Conservation (phyloP, 2,113 vertebrate species). For the Hypomesus transpacificus region DNA sequence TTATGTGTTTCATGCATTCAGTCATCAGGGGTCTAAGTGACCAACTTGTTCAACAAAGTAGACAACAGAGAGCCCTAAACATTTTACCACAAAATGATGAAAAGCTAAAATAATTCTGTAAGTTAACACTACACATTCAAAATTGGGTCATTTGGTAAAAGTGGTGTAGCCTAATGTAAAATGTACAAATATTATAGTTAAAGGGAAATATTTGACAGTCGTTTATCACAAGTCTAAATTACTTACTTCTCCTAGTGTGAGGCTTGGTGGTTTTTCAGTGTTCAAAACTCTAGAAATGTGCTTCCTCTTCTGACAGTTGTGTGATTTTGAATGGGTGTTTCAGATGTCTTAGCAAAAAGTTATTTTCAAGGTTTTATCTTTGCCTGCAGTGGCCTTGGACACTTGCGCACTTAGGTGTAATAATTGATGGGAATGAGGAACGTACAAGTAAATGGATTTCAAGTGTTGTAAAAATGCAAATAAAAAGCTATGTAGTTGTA, state of each 20-base stretch:
- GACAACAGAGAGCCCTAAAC: too few species aligned
- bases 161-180: too few species aligned
- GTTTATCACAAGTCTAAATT: background rate
- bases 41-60: too few species aligned
- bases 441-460: conserved; percentile 27
- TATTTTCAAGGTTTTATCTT: conserved; percentile 19
- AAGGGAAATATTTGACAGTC: background rate
- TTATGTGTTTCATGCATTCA: conserved; percentile 17
- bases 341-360: conserved; percentile 8
- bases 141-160: too few species aligned
- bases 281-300: conserved; percentile 33
- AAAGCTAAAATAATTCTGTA: too few species aligned
- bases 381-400: conserved; percentile 13
- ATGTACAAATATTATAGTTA: background rate
- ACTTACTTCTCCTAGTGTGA: background rate
- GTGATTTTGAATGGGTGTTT: conserved; percentile 29
- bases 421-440: conserved; percentile 25
- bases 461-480: conserved; percentile 18
- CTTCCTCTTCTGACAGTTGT: conserved; percentile 44
- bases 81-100: too few species aligned
- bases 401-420: conserved; percentile 10
- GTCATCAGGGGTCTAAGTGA: too few species aligned
- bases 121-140: too few species aligned
- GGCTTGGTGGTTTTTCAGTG: conserved; percentile 15
- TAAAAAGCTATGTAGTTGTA: background rate